These are phyloP conservation scores for Crossocerus cetratus DNA, from an alignment of 2,888 invertebrate species.

Conservation along the genomic window DNA sequence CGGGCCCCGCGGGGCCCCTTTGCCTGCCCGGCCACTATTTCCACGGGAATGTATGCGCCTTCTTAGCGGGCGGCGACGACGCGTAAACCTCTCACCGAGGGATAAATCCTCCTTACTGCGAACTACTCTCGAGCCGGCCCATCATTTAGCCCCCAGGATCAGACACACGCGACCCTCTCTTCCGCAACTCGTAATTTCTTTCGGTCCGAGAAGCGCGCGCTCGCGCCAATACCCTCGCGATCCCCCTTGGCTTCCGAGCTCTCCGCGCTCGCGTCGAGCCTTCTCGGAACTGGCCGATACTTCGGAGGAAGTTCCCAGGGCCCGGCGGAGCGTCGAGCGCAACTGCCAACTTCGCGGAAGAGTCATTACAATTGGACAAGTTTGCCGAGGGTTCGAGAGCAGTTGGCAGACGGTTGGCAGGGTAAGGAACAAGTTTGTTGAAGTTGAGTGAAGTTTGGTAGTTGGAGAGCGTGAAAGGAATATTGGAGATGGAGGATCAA, in stretches of 20 bases:
- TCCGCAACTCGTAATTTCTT: constrained; percentile 53
- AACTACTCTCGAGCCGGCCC: constrained; percentile 40
- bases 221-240: no score
- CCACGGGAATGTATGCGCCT: constrained; percentile 30
- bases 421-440: no score
- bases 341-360: no score
- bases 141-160: constrained; percentile 46
- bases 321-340: no score
- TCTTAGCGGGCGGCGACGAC: constrained; percentile 36
- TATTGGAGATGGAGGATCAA: no score
- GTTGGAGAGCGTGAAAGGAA: no score
- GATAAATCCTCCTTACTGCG: constrained; percentile 51
- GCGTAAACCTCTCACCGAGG: constrained; percentile 30
- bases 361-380: no score
- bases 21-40: constrained; percentile 3
- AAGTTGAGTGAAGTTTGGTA: no score
- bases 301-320: no score
- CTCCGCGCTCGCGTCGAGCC: constrained; percentile 12
- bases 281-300: not conserved
- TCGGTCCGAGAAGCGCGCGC: constrained; percentile 34
- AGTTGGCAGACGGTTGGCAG: no score
- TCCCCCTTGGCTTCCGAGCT: constrained; percentile 30
- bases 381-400: no score
- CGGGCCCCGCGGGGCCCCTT: no score
- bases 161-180: constrained; percentile 27